phyloP scores from a whole-genome alignment of 2,113 vertebrate genomes.

The Caloenas nicobarica region DNA sequence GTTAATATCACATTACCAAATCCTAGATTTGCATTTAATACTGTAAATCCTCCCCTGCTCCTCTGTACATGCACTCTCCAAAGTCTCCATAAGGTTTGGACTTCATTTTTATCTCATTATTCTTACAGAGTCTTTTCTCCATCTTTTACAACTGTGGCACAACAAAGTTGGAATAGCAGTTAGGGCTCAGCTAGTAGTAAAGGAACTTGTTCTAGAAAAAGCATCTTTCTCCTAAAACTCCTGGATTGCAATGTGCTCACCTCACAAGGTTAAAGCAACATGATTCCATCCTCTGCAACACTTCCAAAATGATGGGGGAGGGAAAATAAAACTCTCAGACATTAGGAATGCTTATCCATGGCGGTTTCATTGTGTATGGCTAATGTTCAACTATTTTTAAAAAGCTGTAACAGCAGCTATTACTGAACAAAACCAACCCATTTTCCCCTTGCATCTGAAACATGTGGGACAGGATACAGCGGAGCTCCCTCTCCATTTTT shows the following conservation, averaged over 20 bases:
- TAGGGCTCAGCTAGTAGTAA: not conserved
- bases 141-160: not conserved
- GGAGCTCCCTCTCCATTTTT: not conserved
- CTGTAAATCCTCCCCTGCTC: not conserved
- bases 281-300: accelerated
- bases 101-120: not conserved
- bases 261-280: not conserved
- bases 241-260: not conserved
- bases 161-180: not conserved
- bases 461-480: accelerated
- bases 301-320: not conserved
- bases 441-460: not conserved
- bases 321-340: not conserved
- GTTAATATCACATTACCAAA: not conserved
- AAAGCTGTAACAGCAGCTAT: not conserved
- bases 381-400: not conserved
- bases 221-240: not conserved
- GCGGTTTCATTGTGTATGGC: not conserved
- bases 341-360: not conserved
- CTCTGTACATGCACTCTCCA: not conserved
- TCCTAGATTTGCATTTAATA: not conserved
- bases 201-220: not conserved
- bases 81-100: not conserved
- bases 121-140: not conserved
- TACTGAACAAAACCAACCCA: not conserved